phyloP scores from a whole-genome alignment of 2,113 vertebrate species.

The Megalops atlanticus region DNA sequence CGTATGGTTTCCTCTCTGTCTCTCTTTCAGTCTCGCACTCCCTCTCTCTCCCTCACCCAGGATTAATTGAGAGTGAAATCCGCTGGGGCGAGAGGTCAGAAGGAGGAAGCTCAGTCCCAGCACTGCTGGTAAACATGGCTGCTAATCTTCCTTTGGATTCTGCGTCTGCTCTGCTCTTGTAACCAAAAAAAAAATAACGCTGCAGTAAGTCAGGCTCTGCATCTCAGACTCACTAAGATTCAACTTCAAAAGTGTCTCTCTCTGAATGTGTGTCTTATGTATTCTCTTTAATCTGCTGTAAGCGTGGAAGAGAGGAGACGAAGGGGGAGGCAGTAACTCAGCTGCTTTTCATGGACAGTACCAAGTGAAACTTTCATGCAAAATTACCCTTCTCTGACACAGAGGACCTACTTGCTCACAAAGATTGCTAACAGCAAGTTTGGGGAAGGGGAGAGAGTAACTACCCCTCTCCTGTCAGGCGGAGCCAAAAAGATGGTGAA shows the following conservation, averaged over 20 bases:
- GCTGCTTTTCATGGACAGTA: background rate
- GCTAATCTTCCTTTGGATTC: background rate
- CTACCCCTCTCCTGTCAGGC: background rate
- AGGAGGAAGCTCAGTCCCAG: background rate
- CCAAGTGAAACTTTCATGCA: background rate
- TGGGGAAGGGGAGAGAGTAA: background rate
- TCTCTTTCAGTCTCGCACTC: background rate
- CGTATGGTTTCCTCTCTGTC: background rate
- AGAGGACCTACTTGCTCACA: background rate
- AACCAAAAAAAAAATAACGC: background rate
- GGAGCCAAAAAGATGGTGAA: background rate
- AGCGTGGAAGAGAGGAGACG: background rate
- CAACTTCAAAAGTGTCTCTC: background rate
- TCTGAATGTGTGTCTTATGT: background rate
- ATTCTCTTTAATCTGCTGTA: background rate
- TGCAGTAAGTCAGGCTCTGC: background rate
- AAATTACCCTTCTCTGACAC: background rate
- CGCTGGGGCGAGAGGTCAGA: background rate
- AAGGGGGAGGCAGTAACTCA: background rate
- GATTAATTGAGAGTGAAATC: constrained; percentile 3
- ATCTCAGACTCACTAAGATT: background rate
- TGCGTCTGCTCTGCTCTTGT: background rate
- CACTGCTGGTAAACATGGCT: background rate
- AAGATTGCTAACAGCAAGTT: background rate
- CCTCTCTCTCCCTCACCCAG: background rate